These are phyloP conservation scores for Porites lobata DNA, from an alignment of 92 coral and sea anemone species.

Conservation along the genomic window DNA sequence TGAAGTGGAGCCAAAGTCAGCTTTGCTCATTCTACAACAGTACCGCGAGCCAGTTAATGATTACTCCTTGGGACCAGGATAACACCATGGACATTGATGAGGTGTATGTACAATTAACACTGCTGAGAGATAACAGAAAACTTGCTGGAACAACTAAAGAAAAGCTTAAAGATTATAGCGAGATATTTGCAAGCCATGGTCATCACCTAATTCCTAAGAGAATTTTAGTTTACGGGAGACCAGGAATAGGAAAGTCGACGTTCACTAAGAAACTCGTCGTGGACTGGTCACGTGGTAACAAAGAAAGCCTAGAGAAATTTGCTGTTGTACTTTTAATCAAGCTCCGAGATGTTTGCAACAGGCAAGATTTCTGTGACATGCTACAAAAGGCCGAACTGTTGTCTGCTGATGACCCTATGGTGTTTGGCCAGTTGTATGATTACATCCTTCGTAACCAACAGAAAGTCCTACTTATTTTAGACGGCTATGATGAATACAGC, in stretches of 20 bases:
- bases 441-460: slow-evolving; percentile 17
- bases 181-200: background rate
- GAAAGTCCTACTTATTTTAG: slow-evolving; percentile 26
- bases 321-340: slow-evolving; percentile 8
- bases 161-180: background rate
- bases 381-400: slow-evolving; percentile 4
- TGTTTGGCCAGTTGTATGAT: background rate
- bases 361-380: background rate
- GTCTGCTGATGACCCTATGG: slow-evolving; percentile 12
- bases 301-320: slow-evolving; percentile 29
- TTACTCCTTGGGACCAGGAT: background rate
- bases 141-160: background rate
- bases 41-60: background rate
- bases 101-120: background rate
- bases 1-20: background rate
- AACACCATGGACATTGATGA: background rate
- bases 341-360: slow-evolving; percentile 23
- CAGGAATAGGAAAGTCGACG: slow-evolving; percentile 35
- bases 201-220: background rate
- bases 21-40: background rate
- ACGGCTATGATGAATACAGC: slow-evolving; percentile 40
- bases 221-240: slow-evolving; percentile 19
- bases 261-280: slow-evolving; percentile 20
- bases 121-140: background rate
- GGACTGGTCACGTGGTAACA: slow-evolving; percentile 27